Base-by-base conservation (phyloP, 2,797 vertebrate genomes). In the Bradypodion ventrale region DNA sequence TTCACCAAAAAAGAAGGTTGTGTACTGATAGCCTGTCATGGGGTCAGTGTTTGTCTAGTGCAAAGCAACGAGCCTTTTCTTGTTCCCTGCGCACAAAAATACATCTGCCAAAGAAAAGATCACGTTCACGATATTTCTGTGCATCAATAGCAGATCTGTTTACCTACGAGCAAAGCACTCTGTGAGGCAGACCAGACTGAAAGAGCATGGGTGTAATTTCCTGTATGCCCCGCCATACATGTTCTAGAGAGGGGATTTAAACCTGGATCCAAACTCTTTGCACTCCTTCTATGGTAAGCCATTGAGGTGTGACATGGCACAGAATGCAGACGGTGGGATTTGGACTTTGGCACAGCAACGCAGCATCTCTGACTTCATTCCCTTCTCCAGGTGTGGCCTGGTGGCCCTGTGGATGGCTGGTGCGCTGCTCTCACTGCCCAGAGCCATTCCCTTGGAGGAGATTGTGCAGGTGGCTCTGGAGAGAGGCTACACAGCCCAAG, bases 381-480 rank as follows among this genome's bases (percentile, higher is more conserved):
- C 29, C 80, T 79, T 56, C 86, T 68, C 2, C 80, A 98, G 98
- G 94, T 98, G 98, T 63, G 98, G 98, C 29, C 89, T 98, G 91
- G 98, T 98, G 91, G 98, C 98, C 23, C 87, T 98, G 88, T 98
- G 97, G 97, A 98, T 98, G 97, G 97, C 98, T 0, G 92, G 96
- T 66, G 94, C 95, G 42, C 94, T 97, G 10, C 92, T 95, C 44
- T 88, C 91, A 29, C 93, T 94, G 1, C 85, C 82, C 15, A 83
- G 79, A 5, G 83, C 78, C 1, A 2, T 96, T 29, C 85, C 95
- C 44, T 93, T 98, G 94, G 96, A 97, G 73, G 93, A 74, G 2
- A 92, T 98, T 4, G 82, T 96, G 83, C 93, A 94, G 81, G 94
- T 93, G 2, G 97, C 98, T 0, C 5, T 93, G 83, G 93, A 92